These are phyloP conservation scores for Camptogramma bilineatum DNA, from an alignment of 2,888 invertebrate genomes.

Conservation along the genomic window DNA sequence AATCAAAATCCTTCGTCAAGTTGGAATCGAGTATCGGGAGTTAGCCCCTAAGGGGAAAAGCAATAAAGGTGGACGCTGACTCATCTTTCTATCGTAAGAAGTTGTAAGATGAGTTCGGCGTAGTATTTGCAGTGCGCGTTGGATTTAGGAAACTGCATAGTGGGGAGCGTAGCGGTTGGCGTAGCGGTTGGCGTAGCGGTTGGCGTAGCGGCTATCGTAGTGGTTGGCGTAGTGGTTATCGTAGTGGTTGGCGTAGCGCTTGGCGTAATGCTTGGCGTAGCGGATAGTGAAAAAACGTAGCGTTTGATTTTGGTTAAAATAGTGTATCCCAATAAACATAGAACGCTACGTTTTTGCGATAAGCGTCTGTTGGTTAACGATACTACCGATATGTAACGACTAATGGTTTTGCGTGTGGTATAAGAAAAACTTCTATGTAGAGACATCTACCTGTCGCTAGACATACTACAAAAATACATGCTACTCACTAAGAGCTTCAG, in stretches of 20 bases:
- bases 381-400: too few species aligned
- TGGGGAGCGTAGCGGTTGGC: background rate
- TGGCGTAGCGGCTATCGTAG: constrained; percentile 1
- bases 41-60: constrained; percentile 7
- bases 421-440: too few species aligned
- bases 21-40: background rate
- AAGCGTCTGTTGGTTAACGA: too few species aligned
- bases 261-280: constrained; percentile 3
- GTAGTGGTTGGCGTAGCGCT: background rate
- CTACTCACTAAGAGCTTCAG: too few species aligned
- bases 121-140: background rate
- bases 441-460: too few species aligned
- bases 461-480: too few species aligned
- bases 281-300: too few species aligned
- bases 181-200: background rate
- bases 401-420: too few species aligned
- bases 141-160: background rate
- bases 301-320: background rate
- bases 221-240: background rate
- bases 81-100: constrained; percentile 11
- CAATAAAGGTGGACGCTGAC: constrained; percentile 23
- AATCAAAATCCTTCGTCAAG: background rate
- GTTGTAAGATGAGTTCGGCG: background rate
- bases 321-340: background rate
- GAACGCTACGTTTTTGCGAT: too few species aligned